Evolutionary conservation across 2,797 vertebrate species (phyloP).

Genomic region (Sitta carolinensis): DNA sequence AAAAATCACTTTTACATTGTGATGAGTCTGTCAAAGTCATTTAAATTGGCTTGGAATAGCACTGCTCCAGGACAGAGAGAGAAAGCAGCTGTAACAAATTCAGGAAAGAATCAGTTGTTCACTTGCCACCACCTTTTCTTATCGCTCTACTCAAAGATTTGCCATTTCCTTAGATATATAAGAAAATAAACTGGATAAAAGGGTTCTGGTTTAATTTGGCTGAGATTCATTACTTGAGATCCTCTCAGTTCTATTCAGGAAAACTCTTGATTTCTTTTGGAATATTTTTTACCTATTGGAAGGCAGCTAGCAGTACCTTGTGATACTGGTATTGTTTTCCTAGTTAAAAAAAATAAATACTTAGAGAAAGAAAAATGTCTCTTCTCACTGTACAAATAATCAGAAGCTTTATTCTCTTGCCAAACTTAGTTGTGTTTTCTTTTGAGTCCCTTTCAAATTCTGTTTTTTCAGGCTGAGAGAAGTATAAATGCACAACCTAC

Average conservation of each 20-base stretch:
- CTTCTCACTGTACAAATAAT: background rate
- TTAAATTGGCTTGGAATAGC: background rate
- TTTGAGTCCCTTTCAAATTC: background rate
- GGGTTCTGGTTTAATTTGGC: background rate
- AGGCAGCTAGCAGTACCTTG: background rate
- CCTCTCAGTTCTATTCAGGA: background rate
- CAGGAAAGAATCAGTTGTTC: background rate
- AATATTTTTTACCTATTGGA: background rate
- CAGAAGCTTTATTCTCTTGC: background rate
- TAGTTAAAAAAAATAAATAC: background rate
- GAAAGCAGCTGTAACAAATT: background rate
- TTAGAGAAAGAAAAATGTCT: background rate
- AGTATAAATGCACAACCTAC: background rate
- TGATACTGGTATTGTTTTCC: background rate
- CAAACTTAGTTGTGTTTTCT: background rate
- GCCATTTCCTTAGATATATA: background rate
- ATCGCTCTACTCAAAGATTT: background rate
- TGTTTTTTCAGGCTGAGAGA: background rate
- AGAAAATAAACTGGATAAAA: background rate
- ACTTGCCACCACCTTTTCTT: background rate
- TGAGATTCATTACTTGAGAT: background rate
- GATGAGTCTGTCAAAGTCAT: background rate
- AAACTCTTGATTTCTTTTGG: background rate
- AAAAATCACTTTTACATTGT: background rate
- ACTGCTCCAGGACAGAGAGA: background rate